Evolutionary conservation across 2,113 vertebrate species (phyloP).

Genomic region (Hydrochoerus hydrochaeris): DNA sequence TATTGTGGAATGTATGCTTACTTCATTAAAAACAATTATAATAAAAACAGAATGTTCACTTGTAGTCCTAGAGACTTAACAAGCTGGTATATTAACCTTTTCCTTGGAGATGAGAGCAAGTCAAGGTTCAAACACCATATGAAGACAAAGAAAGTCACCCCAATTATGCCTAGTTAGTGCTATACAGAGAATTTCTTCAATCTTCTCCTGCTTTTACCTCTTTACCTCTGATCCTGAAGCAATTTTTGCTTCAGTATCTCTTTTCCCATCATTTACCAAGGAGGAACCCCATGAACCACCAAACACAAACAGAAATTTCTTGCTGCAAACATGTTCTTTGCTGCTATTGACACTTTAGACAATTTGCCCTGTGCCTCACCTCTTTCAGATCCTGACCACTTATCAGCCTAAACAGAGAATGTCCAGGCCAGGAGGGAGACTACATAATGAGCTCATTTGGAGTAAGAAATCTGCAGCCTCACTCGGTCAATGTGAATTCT

Average conservation of each 20-base stretch:
- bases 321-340: background rate
- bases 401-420: background rate
- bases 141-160: background rate
- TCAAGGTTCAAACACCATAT: background rate
- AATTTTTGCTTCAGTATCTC: background rate
- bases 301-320: background rate
- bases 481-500: background rate
- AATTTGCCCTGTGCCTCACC: background rate
- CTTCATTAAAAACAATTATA: background rate
- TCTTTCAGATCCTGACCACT: background rate
- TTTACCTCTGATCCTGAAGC: background rate
- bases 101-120: background rate
- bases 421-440: background rate
- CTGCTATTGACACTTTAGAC: background rate
- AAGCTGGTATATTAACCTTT: background rate
- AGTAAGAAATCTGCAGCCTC: background rate
- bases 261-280: background rate
- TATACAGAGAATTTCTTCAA: background rate
- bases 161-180: background rate
- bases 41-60: background rate
- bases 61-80: background rate
- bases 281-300: background rate
- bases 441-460: background rate
- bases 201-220: background rate
- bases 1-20: background rate